These are phyloP conservation scores for Alca torda DNA, from an alignment of 2,797 vertebrate species.

Conservation along the genomic window DNA sequence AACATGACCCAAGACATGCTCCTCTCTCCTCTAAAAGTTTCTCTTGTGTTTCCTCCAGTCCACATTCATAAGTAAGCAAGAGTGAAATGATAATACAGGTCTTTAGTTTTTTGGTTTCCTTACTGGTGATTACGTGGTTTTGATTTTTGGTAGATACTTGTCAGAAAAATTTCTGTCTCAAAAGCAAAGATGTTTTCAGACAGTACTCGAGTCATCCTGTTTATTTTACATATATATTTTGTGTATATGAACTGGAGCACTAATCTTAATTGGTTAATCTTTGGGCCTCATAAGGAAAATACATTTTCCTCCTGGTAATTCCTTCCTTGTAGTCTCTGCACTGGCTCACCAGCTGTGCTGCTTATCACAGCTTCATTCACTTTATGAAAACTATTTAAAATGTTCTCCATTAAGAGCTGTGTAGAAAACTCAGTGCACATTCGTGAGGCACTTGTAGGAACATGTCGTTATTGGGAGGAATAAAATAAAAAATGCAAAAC, in stretches of 20 bases:
- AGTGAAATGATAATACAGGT: neutral
- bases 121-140: neutral
- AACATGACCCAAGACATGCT: neutral
- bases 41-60: neutral
- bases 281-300: neutral
- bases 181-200: neutral
- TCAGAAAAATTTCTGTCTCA: neutral
- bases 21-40: neutral
- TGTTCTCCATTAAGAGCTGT: neutral
- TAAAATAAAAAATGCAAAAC: conserved; percentile 43
- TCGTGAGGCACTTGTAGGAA: conserved; percentile 16
- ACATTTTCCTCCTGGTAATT: neutral
- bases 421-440: neutral
- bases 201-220: neutral
- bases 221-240: neutral
- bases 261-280: neutral
- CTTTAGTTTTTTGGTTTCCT: neutral
- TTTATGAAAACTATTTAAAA: conserved; percentile 34
- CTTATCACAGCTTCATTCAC: neutral
- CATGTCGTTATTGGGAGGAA: conserved; percentile 17
- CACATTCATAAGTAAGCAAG: neutral
- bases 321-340: neutral
- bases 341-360: neutral
- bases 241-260: neutral
- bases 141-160: neutral